These are phyloP conservation scores for Azorinus chamasolen DNA, from an alignment of 2,888 invertebrate genomes.

Conservation along the genomic window DNA sequence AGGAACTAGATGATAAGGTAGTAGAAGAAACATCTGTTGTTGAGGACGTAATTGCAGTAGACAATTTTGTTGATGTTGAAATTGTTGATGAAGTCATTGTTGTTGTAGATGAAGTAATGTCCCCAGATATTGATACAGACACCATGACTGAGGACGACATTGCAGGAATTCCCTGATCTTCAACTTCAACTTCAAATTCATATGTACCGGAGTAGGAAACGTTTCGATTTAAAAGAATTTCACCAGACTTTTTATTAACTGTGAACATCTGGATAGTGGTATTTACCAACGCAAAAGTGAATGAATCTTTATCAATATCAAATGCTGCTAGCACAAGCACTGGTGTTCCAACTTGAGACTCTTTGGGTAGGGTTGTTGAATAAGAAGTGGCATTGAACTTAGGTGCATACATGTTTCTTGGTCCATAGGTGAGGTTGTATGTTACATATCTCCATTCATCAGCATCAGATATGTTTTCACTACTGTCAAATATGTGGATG, in stretches of 20 bases:
- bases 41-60: too few relatives aligned
- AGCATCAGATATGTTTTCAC: constrained; percentile 10
- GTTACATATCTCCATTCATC: too few relatives aligned
- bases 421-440: constrained; percentile 35
- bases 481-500: constrained; percentile 48
- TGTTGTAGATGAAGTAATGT: background rate
- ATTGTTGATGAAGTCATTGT: too few relatives aligned
- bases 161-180: constrained; percentile 39
- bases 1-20: too few relatives aligned
- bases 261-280: too few relatives aligned
- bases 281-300: too few relatives aligned
- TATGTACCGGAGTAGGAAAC: background rate
- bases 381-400: constrained; percentile 23
- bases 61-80: too few relatives aligned
- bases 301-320: too few relatives aligned
- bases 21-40: too few relatives aligned
- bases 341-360: too few relatives aligned
- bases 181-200: constrained; percentile 12
- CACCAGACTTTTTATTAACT: too few relatives aligned
- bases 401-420: constrained; percentile 46
- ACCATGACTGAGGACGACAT: constrained; percentile 9
- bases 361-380: background rate
- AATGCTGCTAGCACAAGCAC: too few relatives aligned
- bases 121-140: constrained; percentile 13
- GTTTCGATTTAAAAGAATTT: background rate